These are phyloP conservation scores for Rhogogaster chlorosoma DNA, from an alignment of 2,888 invertebrate species.

Conservation along the genomic window DNA sequence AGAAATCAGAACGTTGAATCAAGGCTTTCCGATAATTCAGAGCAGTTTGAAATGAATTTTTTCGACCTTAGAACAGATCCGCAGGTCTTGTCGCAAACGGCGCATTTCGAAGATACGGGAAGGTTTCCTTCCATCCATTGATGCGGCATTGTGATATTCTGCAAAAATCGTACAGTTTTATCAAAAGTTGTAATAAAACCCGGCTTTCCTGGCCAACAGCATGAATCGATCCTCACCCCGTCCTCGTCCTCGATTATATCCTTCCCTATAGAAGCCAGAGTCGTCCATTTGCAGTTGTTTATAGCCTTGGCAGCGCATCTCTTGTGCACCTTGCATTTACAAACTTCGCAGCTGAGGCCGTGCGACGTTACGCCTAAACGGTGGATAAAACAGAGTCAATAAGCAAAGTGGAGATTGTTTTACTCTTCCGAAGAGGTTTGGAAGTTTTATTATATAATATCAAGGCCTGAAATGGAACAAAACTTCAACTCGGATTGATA, in stretches of 20 bases:
- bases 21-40: not conserved
- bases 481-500: too few species aligned
- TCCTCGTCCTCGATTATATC: slow-evolving; percentile 96
- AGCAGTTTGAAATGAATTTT: not conserved
- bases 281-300: slow-evolving; percentile 99
- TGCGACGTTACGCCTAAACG: slow-evolving; percentile 93
- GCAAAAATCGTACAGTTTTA: slow-evolving; percentile 72
- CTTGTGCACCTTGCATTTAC: slow-evolving; percentile 98
- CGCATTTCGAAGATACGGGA: slow-evolving; percentile 96
- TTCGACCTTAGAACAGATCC: slow-evolving; percentile 93
- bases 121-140: slow-evolving; percentile 99
- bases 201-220: not conserved
- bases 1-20: not conserved
- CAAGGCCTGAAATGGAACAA: too few species aligned
- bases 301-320: slow-evolving; percentile 95
- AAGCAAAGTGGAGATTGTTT: too few species aligned
- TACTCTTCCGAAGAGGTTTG: too few species aligned
- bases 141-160: slow-evolving; percentile 96
- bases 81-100: slow-evolving; percentile 96
- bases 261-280: slow-evolving; percentile 95
- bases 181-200: slow-evolving; percentile 43
- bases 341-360: slow-evolving; percentile 97
- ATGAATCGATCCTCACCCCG: slow-evolving; percentile 81
- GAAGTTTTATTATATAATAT: too few species aligned
- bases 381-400: not conserved